These are phyloP conservation scores for Philhelius pedissequus DNA, from an alignment of 2,888 invertebrate species.

Conservation along the genomic window DNA sequence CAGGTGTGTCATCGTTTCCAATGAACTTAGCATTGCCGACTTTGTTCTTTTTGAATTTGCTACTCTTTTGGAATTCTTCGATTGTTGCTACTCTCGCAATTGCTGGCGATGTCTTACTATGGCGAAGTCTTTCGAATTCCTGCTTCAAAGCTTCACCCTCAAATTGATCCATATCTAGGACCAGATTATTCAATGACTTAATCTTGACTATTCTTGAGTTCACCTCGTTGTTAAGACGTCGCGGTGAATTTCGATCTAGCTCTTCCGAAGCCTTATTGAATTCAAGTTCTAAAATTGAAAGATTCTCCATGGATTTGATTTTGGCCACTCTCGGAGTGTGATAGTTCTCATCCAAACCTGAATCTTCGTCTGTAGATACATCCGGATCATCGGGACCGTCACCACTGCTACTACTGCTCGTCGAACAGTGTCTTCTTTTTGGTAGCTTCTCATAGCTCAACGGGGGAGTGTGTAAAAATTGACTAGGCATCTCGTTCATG, in stretches of 20 bases:
- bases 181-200: conserved; percentile 77
- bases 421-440: conserved; percentile 71
- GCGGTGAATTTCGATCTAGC: conserved; percentile 77
- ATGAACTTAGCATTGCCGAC: conserved; percentile 79
- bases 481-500: conserved; percentile 74
- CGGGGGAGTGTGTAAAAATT: conserved; percentile 71
- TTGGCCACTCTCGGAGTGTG: conserved; percentile 78
- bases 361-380: conserved; percentile 75
- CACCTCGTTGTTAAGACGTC: conserved; percentile 75
- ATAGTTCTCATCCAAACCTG: conserved; percentile 77
- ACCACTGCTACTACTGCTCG: conserved; percentile 68
- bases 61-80: conserved; percentile 72
- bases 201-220: conserved; percentile 75
- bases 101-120: conserved; percentile 65
- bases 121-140: conserved; percentile 75
- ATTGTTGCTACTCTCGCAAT: background rate
- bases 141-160: conserved; percentile 74
- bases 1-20: conserved; percentile 76
- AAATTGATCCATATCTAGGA: conserved; percentile 73
- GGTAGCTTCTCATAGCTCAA: conserved; percentile 38
- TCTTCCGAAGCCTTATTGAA: conserved; percentile 77
- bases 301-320: conserved; percentile 78
- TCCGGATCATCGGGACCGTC: conserved; percentile 69
- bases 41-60: conserved; percentile 76
- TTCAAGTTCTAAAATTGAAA: conserved; percentile 78